Evolutionary conservation across 2,888 invertebrate species (phyloP).

Genomic region (Holacanthella duospinosa): DNA sequence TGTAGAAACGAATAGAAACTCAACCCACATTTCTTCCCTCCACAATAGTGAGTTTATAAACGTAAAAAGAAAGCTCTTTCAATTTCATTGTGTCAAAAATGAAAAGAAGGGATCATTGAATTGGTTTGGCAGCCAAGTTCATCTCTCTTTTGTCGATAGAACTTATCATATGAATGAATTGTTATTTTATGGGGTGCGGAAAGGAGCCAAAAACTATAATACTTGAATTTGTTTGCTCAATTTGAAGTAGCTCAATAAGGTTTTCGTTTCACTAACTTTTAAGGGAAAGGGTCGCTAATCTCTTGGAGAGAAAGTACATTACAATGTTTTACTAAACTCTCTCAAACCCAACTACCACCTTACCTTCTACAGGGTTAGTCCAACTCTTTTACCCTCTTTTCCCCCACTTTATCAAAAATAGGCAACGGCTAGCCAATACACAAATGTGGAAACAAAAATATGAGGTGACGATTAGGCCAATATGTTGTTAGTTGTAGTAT

Average conservation of each 20-base stretch:
- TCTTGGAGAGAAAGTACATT: constrained; percentile 11
- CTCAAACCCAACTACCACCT: not conserved
- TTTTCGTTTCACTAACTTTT: constrained; percentile 6
- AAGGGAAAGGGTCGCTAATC: constrained; percentile 16
- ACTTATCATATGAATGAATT: constrained; percentile 26
- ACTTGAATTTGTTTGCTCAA: constrained; percentile 24
- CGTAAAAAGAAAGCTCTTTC: not conserved
- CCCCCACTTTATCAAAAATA: no score
- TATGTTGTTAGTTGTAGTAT: no score
- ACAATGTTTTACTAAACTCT: not conserved
- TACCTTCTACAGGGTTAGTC: not conserved
- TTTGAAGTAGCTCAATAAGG: constrained; percentile 16
- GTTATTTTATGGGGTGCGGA: constrained; percentile 35
- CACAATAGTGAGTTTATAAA: no score
- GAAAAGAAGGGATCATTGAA: constrained; percentile 2
- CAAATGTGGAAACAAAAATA: no score
- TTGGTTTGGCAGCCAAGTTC: constrained; percentile 2
- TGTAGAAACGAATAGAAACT: no score
- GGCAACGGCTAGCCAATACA: no score
- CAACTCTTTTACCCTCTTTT: no score
- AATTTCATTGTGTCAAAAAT: not conserved
- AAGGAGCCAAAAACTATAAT: constrained; percentile 17
- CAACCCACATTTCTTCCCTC: no score
- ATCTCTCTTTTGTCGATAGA: constrained; percentile 20
- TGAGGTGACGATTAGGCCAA: no score